Evolutionary conservation across 2,113 vertebrate genomes (phyloP).

Genomic region (Uropsilus gracilis): DNA sequence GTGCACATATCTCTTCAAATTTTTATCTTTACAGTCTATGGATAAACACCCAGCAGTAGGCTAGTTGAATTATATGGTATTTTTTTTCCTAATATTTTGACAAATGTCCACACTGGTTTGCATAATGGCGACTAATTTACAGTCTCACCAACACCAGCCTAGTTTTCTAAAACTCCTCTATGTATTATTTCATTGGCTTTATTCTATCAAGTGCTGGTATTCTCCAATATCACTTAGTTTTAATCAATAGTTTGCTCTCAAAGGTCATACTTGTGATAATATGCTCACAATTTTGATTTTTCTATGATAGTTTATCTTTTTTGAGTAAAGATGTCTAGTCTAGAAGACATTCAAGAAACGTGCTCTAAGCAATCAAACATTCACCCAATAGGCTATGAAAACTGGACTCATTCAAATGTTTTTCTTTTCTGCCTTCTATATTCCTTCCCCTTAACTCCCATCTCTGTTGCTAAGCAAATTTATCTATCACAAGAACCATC

Average conservation of each 20-base stretch:
- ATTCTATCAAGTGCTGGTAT: not conserved
- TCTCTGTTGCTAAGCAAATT: not conserved
- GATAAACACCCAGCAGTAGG: not conserved
- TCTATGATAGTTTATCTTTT: not conserved
- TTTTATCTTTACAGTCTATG: not conserved
- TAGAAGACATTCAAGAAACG: slow-evolving; percentile 4
- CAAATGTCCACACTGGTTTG: not conserved
- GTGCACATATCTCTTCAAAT: not conserved
- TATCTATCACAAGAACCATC: not conserved
- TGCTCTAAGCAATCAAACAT: not conserved
- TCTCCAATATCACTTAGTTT: not conserved
- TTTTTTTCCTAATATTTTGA: not conserved
- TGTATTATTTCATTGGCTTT: slow-evolving; percentile 17
- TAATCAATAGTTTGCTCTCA: not conserved
- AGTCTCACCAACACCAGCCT: not conserved
- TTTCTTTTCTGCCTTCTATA: not conserved
- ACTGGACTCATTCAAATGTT: not conserved
- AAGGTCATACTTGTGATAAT: not conserved
- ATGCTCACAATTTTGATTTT: not conserved
- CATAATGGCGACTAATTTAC: not conserved
- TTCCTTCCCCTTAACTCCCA: not conserved
- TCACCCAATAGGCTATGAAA: not conserved
- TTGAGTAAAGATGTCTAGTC: not conserved
- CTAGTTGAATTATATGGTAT: not conserved
- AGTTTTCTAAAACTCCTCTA: not conserved